A percentile compares a stretch with the other conserved stretches of the same genome.
phyloP scores from a whole-genome alignment of 2,113 vertebrate species.

The Rana temporaria region DNA sequence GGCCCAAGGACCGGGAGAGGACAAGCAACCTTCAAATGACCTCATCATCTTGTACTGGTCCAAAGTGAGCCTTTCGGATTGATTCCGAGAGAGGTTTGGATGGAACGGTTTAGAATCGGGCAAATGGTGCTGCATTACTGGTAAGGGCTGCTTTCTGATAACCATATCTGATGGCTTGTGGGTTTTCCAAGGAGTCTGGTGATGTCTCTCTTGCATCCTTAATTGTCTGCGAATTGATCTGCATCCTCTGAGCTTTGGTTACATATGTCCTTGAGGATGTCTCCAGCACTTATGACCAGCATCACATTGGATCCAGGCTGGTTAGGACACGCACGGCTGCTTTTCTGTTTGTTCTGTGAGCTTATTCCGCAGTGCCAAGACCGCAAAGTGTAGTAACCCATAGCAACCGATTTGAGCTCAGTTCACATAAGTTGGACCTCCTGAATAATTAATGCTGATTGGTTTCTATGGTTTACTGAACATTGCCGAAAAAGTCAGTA shows the following conservation, averaged over 20 bases:
- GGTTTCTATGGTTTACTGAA: no score
- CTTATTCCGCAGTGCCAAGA: no score
- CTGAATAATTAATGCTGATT: no score
- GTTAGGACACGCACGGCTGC: not conserved
- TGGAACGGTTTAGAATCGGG: not conserved
- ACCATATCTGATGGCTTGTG: not conserved
- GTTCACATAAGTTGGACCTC: no score
- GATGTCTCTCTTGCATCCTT: conserved; percentile 2
- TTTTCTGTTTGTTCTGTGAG: not conserved
- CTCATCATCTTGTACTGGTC: conserved; percentile 47
- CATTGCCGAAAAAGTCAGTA: no score
- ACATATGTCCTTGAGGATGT: conserved; percentile 35
- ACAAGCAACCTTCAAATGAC: conserved; percentile 63
- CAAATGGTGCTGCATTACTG: conserved; percentile 10
- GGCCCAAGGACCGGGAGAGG: conserved; percentile 58
- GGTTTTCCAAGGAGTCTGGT: not conserved
- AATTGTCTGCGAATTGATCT: conserved; percentile 33
- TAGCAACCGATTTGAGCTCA: no score
- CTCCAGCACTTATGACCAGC: not conserved
- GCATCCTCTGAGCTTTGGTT: conserved; percentile 10
- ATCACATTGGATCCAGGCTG: conserved; percentile 11
- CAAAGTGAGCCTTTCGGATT: conserved; percentile 1
- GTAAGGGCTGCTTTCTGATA: not conserved
- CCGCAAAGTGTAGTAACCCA: no score
- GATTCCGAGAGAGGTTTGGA: not conserved